A percentile compares a stretch with the other conserved stretches of the same genome.
Evolutionary conservation across 2,113 vertebrate species (phyloP).

Genomic region (Colossoma macropomum): DNA sequence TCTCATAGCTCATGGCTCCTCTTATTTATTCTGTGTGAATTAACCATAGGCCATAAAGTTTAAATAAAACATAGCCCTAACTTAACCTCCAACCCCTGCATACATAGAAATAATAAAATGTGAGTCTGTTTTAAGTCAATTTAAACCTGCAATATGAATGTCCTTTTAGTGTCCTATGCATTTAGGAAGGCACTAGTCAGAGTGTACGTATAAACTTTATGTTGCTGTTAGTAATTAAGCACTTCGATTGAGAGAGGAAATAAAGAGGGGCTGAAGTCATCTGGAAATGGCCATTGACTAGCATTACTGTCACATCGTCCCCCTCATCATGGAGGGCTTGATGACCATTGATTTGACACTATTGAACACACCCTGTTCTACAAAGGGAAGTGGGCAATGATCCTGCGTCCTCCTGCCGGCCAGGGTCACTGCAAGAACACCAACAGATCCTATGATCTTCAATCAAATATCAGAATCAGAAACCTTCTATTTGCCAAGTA

Average conservation of each 20-base stretch:
- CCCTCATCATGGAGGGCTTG: conserved; percentile 45
- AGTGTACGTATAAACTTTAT: background rate
- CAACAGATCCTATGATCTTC: background rate
- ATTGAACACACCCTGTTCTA: conserved; percentile 43
- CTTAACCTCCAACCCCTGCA: background rate
- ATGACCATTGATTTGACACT: conserved; percentile 47
- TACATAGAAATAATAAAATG: background rate
- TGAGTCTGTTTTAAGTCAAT: background rate
- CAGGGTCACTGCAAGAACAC: conserved; percentile 29
- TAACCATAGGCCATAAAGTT: background rate
- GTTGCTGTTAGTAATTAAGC: conserved; percentile 8
- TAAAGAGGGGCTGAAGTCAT: conserved; percentile 15
- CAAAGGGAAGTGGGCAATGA: conserved; percentile 37
- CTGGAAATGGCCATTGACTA: conserved; percentile 44
- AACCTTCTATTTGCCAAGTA: background rate
- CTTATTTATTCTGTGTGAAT: background rate
- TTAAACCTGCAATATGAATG: background rate
- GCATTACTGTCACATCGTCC: conserved; percentile 46
- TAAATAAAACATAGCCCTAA: background rate
- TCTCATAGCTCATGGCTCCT: background rate
- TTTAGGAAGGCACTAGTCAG: background rate
- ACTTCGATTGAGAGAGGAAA: conserved; percentile 9
- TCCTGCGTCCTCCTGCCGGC: conserved; percentile 21
- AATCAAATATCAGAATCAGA: background rate
- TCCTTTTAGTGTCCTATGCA: background rate